Evolutionary conservation across 2,888 invertebrate species (phyloP).

Genomic region (Pseudococcus jackbeardsleyi): DNA sequence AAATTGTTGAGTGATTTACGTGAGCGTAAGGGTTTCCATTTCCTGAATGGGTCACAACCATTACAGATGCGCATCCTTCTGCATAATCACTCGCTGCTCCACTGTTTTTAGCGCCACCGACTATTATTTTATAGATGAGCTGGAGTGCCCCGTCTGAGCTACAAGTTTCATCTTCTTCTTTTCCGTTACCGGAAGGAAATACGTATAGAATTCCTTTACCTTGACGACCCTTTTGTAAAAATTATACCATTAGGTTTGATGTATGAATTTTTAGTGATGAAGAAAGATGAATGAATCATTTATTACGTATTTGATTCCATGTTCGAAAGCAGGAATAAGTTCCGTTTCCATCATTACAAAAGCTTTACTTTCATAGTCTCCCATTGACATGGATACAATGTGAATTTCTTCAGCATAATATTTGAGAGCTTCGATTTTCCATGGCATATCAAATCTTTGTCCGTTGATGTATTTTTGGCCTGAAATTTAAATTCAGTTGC

Average conservation of each 20-base stretch:
- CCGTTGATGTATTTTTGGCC: not conserved
- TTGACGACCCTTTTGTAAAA: slow-evolving; percentile 73
- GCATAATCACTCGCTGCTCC: slow-evolving; percentile 92
- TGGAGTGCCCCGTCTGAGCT: slow-evolving; percentile 91
- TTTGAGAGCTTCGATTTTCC: not conserved
- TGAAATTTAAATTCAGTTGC: not conserved
- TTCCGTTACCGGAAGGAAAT: slow-evolving; percentile 95
- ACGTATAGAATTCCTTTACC: slow-evolving; percentile 90
- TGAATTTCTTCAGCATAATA: not conserved
- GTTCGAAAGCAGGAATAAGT: not conserved
- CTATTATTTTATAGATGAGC: slow-evolving; percentile 87
- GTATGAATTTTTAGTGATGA: not conserved
- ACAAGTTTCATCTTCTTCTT: slow-evolving; percentile 85
- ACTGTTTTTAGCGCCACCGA: slow-evolving; percentile 87
- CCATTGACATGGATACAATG: not conserved
- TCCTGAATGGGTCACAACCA: slow-evolving; percentile 91
- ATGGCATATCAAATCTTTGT: not conserved
- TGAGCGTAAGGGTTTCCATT: slow-evolving; percentile 76
- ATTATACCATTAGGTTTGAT: not conserved
- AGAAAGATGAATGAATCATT: not conserved
- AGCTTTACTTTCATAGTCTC: not conserved
- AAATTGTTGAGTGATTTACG: not conserved
- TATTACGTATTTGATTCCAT: not conserved
- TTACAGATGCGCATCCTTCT: slow-evolving; percentile 88
- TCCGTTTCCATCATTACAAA: not conserved